phyloP scores from a whole-genome alignment of 2,113 vertebrate genomes.

The Macrotis lagotis region DNA sequence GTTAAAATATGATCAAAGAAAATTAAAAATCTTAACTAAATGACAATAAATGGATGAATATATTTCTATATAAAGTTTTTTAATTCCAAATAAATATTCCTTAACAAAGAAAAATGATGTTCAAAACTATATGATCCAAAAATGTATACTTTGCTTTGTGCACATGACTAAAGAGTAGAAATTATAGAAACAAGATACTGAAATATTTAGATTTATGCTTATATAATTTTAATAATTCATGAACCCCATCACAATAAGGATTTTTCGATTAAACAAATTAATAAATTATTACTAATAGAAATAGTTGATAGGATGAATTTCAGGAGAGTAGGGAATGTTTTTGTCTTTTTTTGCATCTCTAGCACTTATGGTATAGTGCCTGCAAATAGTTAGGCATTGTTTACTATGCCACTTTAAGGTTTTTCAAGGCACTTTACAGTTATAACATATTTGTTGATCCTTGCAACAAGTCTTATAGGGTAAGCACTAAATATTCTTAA shows the following conservation, averaged over 20 bases:
- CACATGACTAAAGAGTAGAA: slow-evolving; percentile 29
- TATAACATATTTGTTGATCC: not conserved
- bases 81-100: slow-evolving; percentile 12
- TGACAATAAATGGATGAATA: slow-evolving; percentile 28
- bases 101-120: slow-evolving; percentile 42
- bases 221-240: not conserved
- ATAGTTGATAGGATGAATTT: not conserved
- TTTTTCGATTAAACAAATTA: not conserved
- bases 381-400: not conserved
- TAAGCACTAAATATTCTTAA: not conserved
- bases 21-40: slow-evolving; percentile 39
- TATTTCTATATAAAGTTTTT: slow-evolving; percentile 36
- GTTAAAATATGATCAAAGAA: slow-evolving; percentile 39
- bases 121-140: slow-evolving; percentile 42
- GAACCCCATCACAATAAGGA: slow-evolving; percentile 20
- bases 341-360: not conserved
- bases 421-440: not conserved
- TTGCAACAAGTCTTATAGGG: not conserved
- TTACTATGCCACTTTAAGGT: not conserved
- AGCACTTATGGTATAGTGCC: not conserved
- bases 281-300: not conserved
- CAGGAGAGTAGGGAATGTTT: not conserved
- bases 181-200: slow-evolving; percentile 39
- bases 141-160: slow-evolving; percentile 10
- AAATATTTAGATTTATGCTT: slow-evolving; percentile 28